Conservation (phyloP, 2,113 vertebrate species). For the Mus pahari region DNA sequence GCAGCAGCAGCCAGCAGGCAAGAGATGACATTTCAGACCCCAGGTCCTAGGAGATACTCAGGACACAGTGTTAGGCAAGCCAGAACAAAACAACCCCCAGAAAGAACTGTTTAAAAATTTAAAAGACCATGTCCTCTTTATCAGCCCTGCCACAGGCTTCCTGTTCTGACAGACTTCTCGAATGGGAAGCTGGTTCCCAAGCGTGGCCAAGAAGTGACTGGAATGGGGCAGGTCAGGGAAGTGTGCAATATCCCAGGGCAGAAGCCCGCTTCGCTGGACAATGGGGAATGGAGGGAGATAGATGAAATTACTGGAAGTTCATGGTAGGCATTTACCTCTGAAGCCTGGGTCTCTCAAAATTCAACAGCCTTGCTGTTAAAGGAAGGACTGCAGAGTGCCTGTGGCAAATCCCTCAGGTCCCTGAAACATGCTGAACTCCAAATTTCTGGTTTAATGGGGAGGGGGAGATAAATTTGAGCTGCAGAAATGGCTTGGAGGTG, state of each 20-base stretch:
- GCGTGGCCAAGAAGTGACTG: neutral
- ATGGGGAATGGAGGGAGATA: neutral
- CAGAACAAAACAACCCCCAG: slow-evolving; percentile 40
- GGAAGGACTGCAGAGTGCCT: neutral
- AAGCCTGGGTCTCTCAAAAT: neutral
- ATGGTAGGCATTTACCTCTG: neutral
- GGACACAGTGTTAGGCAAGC: slow-evolving; percentile 13
- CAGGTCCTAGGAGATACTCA: neutral
- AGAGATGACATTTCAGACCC: slow-evolving; percentile 62
- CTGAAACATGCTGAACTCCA: neutral
- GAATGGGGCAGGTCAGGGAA: neutral
- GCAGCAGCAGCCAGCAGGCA: slow-evolving; percentile 38
- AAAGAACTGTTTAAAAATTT: slow-evolving; percentile 64
- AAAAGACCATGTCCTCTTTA: slow-evolving; percentile 45
- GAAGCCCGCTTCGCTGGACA: neutral
- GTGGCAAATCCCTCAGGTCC: neutral
- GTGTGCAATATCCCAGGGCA: neutral
- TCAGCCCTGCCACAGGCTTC: slow-evolving; percentile 7
- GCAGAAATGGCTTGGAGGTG: neutral
- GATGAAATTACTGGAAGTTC: neutral
- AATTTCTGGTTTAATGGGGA: neutral
- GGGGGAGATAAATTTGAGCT: neutral
- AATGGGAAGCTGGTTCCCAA: neutral
- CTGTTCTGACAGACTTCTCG: slow-evolving; percentile 28
- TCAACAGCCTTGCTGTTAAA: neutral